Conservation (phyloP, 1,140 invertebrate genomes). For the Bombus turneri region DNA sequence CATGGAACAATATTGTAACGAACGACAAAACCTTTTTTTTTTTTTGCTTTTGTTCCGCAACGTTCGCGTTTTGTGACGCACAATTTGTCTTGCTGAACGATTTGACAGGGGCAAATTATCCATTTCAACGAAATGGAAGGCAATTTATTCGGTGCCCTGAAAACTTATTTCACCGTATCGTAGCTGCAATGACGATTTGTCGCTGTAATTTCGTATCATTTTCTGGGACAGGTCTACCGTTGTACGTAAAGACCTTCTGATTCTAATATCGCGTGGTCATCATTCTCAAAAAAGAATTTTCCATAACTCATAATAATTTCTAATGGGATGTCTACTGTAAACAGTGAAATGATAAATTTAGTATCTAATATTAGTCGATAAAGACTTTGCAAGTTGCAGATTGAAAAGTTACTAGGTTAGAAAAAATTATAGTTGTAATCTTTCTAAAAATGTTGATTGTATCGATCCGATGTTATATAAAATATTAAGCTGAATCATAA, state of each 20-base stretch:
- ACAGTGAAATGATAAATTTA: not conserved
- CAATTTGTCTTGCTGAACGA: conserved; percentile 34
- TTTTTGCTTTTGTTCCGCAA: not conserved
- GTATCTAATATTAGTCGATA: not conserved
- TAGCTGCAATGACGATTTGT: conserved; percentile 45
- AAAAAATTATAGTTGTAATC: too few species aligned
- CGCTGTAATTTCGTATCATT: conserved; percentile 49
- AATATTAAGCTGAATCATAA: not conserved
- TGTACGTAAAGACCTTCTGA: not conserved
- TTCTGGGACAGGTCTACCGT: conserved; percentile 15
- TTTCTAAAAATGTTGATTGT: not conserved
- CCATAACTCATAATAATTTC: not conserved
- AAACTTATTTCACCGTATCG: conserved; percentile 56
- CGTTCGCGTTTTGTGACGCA: conserved; percentile 14
- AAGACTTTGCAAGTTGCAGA: too few species aligned
- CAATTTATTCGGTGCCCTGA: conserved; percentile 52
- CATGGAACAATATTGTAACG: not conserved
- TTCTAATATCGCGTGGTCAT: not conserved
- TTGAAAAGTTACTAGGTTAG: not conserved
- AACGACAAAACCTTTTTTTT: not conserved
- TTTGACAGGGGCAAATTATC: conserved; percentile 45
- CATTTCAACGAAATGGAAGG: conserved; percentile 49
- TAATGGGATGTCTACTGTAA: not conserved
- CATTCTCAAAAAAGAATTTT: not conserved
- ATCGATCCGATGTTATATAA: not conserved